phyloP scores from a whole-genome alignment of 1,140 invertebrate genomes.

The Nephila pilipes region DNA sequence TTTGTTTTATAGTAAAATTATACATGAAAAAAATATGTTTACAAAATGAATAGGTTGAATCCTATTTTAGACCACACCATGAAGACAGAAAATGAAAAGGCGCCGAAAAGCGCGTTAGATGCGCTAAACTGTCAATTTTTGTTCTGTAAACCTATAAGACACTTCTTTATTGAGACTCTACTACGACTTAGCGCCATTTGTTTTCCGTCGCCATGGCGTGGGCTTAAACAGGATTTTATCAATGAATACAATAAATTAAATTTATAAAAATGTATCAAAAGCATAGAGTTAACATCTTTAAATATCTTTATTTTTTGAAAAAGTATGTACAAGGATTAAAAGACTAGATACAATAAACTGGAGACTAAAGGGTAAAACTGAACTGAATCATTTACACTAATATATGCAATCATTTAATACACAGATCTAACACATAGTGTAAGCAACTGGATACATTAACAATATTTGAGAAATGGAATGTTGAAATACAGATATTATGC shows the following conservation, averaged over 20 bases:
- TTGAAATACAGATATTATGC: neutral
- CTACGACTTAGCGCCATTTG: no score
- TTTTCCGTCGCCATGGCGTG: no score
- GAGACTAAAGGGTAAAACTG: conserved; percentile 20
- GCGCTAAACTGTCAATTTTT: no score
- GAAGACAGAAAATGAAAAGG: no score
- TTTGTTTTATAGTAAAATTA: no score
- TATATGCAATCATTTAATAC: conserved; percentile 15
- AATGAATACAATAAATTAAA: neutral
- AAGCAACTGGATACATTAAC: conserved; percentile 9
- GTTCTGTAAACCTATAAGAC: no score
- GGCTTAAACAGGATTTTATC: neutral
- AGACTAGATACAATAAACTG: conserved; percentile 60
- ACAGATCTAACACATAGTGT: conserved; percentile 4
- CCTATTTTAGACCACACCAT: no score
- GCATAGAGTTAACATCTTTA: neutral
- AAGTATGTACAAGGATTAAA: conserved; percentile 49
- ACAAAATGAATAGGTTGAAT: no score
- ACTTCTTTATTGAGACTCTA: no score
- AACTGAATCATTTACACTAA: conserved; percentile 44
- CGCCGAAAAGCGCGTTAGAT: no score
- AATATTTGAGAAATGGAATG: conserved; percentile 56
- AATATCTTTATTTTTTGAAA: conserved; percentile 60
- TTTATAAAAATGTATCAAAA: neutral
- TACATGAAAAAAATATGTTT: no score